Percentiles rank a stretch among this genome's conserved stretches.
Conservation (phyloP, 1,140 invertebrate species). For the Euborellia annulipes region DNA sequence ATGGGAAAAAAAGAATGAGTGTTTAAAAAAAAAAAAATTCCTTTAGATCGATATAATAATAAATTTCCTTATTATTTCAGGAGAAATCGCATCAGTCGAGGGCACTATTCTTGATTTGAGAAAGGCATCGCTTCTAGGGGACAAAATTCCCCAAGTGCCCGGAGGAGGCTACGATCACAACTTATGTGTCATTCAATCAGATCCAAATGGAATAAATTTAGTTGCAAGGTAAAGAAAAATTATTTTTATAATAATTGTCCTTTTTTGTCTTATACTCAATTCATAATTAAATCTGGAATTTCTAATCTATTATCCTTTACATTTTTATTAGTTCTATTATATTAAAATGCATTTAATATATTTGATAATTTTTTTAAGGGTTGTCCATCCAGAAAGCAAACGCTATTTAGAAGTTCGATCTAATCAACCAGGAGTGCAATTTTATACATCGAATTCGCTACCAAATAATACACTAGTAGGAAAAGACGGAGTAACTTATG, state of each 20-base stretch:
- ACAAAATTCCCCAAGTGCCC: not conserved
- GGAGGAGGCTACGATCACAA: constrained; percentile 60
- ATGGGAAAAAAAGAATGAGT: too few species aligned
- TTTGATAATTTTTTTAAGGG: constrained; percentile 27
- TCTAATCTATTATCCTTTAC: not conserved
- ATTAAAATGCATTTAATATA: constrained; percentile 2
- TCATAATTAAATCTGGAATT: not conserved
- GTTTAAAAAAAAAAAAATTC: too few species aligned
- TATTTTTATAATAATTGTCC: not conserved
- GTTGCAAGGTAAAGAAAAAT: constrained; percentile 21
- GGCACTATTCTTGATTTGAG: constrained; percentile 55
- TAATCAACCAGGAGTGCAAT: constrained; percentile 78
- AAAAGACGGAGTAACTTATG: constrained; percentile 51
- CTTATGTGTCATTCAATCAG: constrained; percentile 39
- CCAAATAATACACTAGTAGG: constrained; percentile 40
- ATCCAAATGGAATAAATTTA: constrained; percentile 20
- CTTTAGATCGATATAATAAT: not conserved
- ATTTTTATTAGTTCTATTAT: constrained; percentile 2
- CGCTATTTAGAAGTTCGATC: constrained; percentile 58
- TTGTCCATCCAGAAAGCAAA: constrained; percentile 50
- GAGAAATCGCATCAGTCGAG: constrained; percentile 45
- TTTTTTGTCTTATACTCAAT: not conserved
- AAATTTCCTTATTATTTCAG: constrained; percentile 23
- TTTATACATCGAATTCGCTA: constrained; percentile 72
- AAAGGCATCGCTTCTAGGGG: constrained; percentile 32